phyloP scores from a whole-genome alignment of 2,113 vertebrate species.

The Acinonyx jubatus region DNA sequence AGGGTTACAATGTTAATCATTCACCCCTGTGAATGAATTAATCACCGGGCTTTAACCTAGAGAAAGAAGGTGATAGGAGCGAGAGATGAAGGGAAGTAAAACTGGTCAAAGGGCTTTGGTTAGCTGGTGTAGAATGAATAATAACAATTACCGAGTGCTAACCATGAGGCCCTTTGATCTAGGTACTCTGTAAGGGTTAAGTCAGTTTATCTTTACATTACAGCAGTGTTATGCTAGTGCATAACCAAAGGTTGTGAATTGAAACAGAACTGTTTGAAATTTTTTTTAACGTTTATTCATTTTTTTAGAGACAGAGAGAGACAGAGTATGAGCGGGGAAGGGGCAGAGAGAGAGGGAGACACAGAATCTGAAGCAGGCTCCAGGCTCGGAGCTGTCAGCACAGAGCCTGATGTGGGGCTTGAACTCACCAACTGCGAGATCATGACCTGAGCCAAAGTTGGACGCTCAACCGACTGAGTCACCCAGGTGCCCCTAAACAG shows the following conservation, averaged over 20 bases:
- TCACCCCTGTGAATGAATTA: neutral
- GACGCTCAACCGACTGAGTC: no score
- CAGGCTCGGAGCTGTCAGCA: no score
- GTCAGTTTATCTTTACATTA: neutral
- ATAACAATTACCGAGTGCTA: neutral
- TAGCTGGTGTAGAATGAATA: neutral
- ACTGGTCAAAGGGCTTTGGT: neutral
- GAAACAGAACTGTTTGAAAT: neutral
- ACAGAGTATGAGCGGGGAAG: no score
- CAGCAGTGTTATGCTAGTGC: neutral
- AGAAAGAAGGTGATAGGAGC: neutral
- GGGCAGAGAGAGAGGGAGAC: no score
- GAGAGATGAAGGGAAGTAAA: neutral
- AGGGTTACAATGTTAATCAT: neutral
- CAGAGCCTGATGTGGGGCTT: no score
- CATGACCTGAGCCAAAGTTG: no score
- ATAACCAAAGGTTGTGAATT: neutral
- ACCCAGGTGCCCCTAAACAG: neutral
- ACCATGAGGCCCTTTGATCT: neutral
- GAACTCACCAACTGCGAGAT: no score
- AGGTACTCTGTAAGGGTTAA: neutral
- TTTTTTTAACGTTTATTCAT: no score
- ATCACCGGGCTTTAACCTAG: neutral
- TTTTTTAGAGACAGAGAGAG: no score
- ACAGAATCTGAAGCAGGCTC: no score